phyloP scores from a whole-genome alignment of 2,113 vertebrate species.

The Austrofundulus limnaeus region DNA sequence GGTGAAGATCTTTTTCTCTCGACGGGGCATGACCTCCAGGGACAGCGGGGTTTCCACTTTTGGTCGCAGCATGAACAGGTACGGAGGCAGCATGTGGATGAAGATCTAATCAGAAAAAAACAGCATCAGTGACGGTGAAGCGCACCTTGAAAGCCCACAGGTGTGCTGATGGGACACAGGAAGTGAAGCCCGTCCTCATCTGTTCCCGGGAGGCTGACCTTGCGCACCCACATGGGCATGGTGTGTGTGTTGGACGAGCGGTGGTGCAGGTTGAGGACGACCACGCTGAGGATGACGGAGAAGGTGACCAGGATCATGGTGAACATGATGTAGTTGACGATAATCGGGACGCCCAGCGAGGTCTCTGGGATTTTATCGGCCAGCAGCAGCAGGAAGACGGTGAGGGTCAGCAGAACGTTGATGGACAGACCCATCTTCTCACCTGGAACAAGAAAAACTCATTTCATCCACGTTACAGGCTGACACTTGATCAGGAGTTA shows the following conservation, averaged over 20 bases:
- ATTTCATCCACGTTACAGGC: no score
- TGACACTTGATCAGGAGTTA: no score
- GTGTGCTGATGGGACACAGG: no score
- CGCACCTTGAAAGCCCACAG: no score
- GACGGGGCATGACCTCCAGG: conserved; percentile 61
- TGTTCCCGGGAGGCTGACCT: conserved; percentile 72
- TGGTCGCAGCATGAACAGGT: conserved; percentile 84
- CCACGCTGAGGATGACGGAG: conserved; percentile 90
- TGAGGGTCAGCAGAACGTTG: conserved; percentile 89
- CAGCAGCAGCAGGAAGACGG: conserved; percentile 90
- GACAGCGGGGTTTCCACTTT: conserved; percentile 80
- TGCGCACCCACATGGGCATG: conserved; percentile 89
- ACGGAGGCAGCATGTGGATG: conserved; percentile 85
- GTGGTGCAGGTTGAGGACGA: conserved; percentile 91
- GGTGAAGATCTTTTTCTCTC: conserved; percentile 58
- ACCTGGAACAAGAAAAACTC: conserved; percentile 66
- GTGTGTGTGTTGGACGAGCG: conserved; percentile 87
- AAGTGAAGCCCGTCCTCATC: no score
- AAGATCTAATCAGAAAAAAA: conserved; percentile 79
- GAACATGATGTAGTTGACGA: conserved; percentile 93
- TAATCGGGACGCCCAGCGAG: conserved; percentile 87
- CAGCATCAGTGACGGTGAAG: no score
- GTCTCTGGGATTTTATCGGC: conserved; percentile 91
- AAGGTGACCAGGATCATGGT: conserved; percentile 91
- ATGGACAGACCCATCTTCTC: conserved; percentile 94